Percentiles rank a stretch among this genome's conserved stretches.
Conservation (phyloP, 2,113 vertebrate genomes). For the Cyanoderma ruficeps region DNA sequence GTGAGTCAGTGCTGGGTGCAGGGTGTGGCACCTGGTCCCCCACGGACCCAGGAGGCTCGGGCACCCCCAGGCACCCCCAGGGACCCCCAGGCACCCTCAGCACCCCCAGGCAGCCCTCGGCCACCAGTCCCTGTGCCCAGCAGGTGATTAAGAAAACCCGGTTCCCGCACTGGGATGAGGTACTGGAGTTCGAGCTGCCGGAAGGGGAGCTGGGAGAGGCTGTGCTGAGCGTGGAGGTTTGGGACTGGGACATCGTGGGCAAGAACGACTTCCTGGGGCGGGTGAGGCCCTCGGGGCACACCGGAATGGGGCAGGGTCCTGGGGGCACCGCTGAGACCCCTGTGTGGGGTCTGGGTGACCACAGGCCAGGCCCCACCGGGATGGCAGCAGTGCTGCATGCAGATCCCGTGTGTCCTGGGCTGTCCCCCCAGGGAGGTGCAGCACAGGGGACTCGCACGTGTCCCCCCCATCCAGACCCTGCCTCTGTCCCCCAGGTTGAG, state of each 20-base stretch:
- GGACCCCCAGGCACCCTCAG: neutral
- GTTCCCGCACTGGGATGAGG: slow-evolving; percentile 89
- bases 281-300: slow-evolving; percentile 64
- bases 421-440: neutral
- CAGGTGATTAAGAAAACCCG: slow-evolving; percentile 91
- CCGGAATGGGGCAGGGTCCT: neutral
- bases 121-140: neutral
- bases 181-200: slow-evolving; percentile 80
- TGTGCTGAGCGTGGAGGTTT: slow-evolving; percentile 80
- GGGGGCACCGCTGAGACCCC: neutral
- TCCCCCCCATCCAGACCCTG: neutral
- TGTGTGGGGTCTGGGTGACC: neutral
- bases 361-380: neutral
- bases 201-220: slow-evolving; percentile 46
- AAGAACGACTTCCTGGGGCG: slow-evolving; percentile 91
- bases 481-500: slow-evolving; percentile 75
- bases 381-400: neutral
- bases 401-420: neutral
- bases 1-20: slow-evolving; percentile 73
- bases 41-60: neutral
- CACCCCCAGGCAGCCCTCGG: neutral
- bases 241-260: slow-evolving; percentile 95
- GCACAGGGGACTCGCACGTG: neutral
- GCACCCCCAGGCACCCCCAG: neutral
- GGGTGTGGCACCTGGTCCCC: neutral